phyloP scores from a whole-genome alignment of 2,888 invertebrate genomes.

The Andrena bucephala region DNA sequence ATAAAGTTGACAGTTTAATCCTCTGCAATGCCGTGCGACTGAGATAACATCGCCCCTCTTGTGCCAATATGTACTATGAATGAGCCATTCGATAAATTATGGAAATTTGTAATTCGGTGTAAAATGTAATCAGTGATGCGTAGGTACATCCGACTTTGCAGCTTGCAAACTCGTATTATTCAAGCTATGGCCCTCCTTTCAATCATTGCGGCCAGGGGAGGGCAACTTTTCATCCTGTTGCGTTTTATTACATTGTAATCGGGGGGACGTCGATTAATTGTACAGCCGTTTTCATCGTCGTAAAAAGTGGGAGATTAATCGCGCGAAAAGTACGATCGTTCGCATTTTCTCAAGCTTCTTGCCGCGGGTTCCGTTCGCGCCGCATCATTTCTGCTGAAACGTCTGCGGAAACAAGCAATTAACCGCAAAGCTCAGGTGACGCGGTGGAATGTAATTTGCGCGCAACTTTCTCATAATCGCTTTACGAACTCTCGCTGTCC shows the following conservation, averaged over 20 bases:
- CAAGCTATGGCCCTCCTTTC: neutral
- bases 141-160: neutral
- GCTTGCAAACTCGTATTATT: neutral
- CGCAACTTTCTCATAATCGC: constrained; percentile 38
- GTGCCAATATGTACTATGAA: too few species aligned
- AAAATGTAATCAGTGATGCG: neutral
- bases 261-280: constrained; percentile 8
- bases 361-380: constrained; percentile 10
- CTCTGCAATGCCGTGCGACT: too few species aligned
- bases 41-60: too few species aligned
- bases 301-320: constrained; percentile 35
- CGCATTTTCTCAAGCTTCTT: constrained; percentile 4
- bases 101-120: too few species aligned
- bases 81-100: too few species aligned
- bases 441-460: constrained; percentile 28
- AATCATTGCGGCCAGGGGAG: neutral
- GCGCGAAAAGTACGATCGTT: constrained; percentile 15
- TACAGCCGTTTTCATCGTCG: constrained; percentile 3
- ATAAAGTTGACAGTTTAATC: too few species aligned
- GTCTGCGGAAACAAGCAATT: constrained; percentile 40
- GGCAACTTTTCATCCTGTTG: neutral
- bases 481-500: constrained; percentile 14
- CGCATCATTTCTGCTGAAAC: constrained; percentile 31
- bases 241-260: constrained; percentile 19
- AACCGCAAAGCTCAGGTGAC: constrained; percentile 21